A percentile compares a stretch with the other conserved stretches of the same genome.
phyloP scores from a whole-genome alignment of 1,140 invertebrate species.

The Lasioglossum baleicum region DNA sequence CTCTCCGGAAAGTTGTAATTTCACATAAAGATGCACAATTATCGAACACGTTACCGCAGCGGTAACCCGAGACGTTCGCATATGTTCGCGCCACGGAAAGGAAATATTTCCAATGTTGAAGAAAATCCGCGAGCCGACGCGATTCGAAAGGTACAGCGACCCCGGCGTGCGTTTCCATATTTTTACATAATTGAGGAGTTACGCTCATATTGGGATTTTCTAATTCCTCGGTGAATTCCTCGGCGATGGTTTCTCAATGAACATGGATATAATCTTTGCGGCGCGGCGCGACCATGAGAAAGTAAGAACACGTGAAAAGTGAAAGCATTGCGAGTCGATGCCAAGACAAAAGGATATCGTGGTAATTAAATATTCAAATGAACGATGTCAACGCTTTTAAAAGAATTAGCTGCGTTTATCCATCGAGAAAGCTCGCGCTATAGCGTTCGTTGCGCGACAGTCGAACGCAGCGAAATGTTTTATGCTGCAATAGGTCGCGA shows the following conservation, averaged over 20 bases:
- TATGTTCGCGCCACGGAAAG: too few species aligned
- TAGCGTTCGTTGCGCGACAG: too few species aligned
- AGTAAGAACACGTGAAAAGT: slow-evolving; percentile 60
- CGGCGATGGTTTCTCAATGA: slow-evolving; percentile 46
- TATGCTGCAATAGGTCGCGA: slow-evolving; percentile 34
- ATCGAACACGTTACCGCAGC: too few species aligned
- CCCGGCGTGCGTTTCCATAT: neutral
- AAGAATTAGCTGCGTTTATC: too few species aligned
- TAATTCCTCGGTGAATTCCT: slow-evolving; percentile 47
- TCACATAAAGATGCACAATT: too few species aligned
- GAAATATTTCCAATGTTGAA: neutral
- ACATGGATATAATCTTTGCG: slow-evolving; percentile 51
- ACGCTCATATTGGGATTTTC: slow-evolving; percentile 28
- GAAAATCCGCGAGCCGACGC: too few species aligned
- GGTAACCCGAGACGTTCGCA: too few species aligned
- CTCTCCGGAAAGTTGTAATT: too few species aligned
- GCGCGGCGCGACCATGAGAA: slow-evolving; percentile 60
- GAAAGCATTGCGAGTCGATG: slow-evolving; percentile 63
- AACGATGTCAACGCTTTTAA: too few species aligned
- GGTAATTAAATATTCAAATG: slow-evolving; percentile 34
- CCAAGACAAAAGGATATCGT: slow-evolving; percentile 29
- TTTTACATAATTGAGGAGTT: slow-evolving; percentile 26
- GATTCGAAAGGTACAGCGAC: neutral
- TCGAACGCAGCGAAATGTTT: slow-evolving; percentile 9
- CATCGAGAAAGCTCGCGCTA: too few species aligned